phyloP scores from a whole-genome alignment of 2,797 vertebrate species.

The Balearica regulorum region DNA sequence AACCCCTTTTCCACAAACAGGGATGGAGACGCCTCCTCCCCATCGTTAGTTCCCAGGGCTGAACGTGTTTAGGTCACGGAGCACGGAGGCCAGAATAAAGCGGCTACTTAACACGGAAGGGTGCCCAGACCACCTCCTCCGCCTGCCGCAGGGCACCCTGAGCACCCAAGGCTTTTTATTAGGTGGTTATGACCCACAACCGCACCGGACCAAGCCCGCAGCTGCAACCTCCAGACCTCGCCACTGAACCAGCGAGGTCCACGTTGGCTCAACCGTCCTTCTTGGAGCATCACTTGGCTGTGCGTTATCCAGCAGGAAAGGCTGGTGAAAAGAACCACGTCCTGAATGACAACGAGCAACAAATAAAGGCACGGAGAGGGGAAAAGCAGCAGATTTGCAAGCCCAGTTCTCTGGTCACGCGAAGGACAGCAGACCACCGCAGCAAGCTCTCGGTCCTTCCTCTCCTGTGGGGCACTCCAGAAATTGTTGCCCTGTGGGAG shows the following conservation, averaged over 20 bases:
- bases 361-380: neutral
- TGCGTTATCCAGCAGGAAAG: neutral
- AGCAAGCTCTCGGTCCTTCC: neutral
- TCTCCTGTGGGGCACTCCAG: neutral
- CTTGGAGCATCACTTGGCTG: neutral
- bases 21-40: neutral
- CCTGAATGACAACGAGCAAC: neutral
- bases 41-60: neutral
- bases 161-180: neutral
- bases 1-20: neutral
- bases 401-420: neutral
- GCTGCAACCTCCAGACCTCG: neutral
- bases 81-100: neutral
- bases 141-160: neutral
- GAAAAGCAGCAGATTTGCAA: neutral
- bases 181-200: neutral
- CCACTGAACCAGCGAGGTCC: neutral
- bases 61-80: neutral
- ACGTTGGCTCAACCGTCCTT: rapidly evolving
- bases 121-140: neutral
- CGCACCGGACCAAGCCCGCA: rapidly evolving
- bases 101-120: neutral
- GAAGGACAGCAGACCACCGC: neutral
- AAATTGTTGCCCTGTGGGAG: neutral
- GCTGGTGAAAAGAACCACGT: neutral